Percentiles rank a stretch among this genome's conserved stretches.
Evolutionary conservation across 2,888 invertebrate genomes (phyloP).

Genomic region (Dynastes hyllus): DNA sequence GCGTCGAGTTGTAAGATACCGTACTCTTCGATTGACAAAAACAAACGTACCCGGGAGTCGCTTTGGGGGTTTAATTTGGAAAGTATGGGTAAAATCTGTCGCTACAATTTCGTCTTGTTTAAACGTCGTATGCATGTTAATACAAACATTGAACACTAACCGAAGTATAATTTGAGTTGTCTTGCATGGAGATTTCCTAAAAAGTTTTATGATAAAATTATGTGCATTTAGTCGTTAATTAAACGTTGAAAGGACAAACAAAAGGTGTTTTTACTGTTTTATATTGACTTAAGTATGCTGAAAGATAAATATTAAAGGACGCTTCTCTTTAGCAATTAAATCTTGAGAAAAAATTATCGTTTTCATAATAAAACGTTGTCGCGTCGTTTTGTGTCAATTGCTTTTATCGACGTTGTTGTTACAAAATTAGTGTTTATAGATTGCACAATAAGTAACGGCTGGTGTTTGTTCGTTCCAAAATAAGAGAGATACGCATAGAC

Average conservation of each 20-base stretch:
- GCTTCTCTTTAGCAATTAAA: too few species aligned
- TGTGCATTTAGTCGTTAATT: neutral
- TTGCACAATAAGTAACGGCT: slow-evolving; percentile 7
- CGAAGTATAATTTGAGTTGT: neutral
- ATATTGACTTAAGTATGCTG: too few species aligned
- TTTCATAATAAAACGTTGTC: neutral
- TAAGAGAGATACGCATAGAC: neutral
- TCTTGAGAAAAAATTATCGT: too few species aligned
- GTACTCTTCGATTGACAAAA: slow-evolving; percentile 9
- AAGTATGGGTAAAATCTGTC: neutral
- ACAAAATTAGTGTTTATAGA: slow-evolving; percentile 14
- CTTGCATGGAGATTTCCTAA: too few species aligned
- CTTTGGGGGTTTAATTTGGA: too few species aligned
- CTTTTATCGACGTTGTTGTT: neutral
- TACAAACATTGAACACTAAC: neutral
- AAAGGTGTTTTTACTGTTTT: neutral
- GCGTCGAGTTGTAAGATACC: slow-evolving; percentile 3
- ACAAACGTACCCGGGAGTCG: neutral
- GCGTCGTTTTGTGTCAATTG: neutral
- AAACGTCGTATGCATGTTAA: neutral
- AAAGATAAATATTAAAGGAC: too few species aligned
- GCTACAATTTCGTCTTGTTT: too few species aligned
- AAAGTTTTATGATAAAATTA: neutral
- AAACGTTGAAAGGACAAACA: neutral
- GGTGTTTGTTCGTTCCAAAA: slow-evolving; percentile 11